Conservation (phyloP, 2,113 vertebrate species). For the Sphaerodactylus townsendi region DNA sequence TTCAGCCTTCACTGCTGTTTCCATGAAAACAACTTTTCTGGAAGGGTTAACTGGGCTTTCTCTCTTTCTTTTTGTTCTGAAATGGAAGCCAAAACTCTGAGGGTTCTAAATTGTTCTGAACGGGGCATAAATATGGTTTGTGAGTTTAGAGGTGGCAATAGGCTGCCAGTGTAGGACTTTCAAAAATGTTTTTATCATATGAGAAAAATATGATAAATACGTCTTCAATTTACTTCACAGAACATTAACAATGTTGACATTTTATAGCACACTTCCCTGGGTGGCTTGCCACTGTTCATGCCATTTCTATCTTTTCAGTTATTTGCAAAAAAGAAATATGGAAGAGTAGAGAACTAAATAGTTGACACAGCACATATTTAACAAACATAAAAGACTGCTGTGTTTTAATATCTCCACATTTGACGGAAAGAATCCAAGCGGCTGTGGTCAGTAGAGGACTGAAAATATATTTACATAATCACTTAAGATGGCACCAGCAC, state of each 20-base stretch:
- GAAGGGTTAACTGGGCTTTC: not conserved
- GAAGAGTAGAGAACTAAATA: not conserved
- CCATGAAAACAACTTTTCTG: not conserved
- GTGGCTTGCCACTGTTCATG: not conserved
- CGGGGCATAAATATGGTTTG: not conserved
- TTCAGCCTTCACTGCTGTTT: not conserved
- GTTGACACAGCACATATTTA: constrained; percentile 20
- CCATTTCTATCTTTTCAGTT: constrained; percentile 4
- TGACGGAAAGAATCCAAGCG: not conserved
- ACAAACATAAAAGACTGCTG: not conserved
- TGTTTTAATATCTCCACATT: not conserved
- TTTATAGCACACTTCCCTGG: constrained; percentile 20
- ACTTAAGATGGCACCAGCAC: not conserved
- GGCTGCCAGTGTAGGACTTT: not conserved
- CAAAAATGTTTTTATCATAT: not conserved
- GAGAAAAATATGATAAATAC: not conserved
- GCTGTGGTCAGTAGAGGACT: not conserved
- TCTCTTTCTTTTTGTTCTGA: not conserved
- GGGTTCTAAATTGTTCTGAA: not conserved
- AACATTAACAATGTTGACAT: constrained; percentile 1
- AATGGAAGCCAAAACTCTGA: not conserved
- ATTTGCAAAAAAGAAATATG: not conserved
- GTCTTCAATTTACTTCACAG: constrained; percentile 1
- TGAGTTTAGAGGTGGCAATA: no score
- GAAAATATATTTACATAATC: not conserved